Evolutionary conservation across 1,140 invertebrate species (phyloP), one percentile per base, ranked within the genome.

Genomic region (Drosophila kepulauana): DNA sequence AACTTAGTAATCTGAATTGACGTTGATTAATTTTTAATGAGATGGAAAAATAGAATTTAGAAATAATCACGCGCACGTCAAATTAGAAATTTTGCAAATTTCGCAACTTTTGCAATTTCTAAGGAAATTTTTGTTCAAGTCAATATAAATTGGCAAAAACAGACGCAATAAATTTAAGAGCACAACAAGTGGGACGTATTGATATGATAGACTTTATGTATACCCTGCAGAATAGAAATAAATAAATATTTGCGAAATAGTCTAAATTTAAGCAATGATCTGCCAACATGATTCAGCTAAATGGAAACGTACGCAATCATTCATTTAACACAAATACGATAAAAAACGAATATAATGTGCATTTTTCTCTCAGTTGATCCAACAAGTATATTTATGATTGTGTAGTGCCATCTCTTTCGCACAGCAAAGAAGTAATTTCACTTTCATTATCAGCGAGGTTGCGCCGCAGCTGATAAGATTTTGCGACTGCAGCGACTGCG

Each of bases 391-490:
- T 43, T 13, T 43, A 13, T 43, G n/a, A 13, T n/a, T 43, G 38
- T 41, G 11, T 43, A 1, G 20, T 49, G 10, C 8, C 13, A 10
- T 25, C 58, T 43, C 46, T 38, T 20, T 49, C 35, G 38, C 38
- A 56, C 51, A 48, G 45, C 45, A 11, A 66, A 59, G 59, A 56
- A 75, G 41, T 56, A 68, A 77, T 89, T 89, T 89, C 85, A 89
- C 85, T 89, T 89, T 89, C 72, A 64, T 89, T 89, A 89, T 89
- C 85, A 88, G 68, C 71, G 64, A 75, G 76, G 67, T 87, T 80
- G 63, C 8, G 13, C 7, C 59, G 25, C 43, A 54, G 67, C 45
- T 81, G 84, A 89, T 87, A 87, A 87, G 85, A 88, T 85, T 88
- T 64, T 7, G 56, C 49, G 78, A 70, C 28, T 90, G 85, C 84